Base-by-base conservation (phyloP, 1,140 invertebrate genomes). In the Euglossa dilemma region DNA sequence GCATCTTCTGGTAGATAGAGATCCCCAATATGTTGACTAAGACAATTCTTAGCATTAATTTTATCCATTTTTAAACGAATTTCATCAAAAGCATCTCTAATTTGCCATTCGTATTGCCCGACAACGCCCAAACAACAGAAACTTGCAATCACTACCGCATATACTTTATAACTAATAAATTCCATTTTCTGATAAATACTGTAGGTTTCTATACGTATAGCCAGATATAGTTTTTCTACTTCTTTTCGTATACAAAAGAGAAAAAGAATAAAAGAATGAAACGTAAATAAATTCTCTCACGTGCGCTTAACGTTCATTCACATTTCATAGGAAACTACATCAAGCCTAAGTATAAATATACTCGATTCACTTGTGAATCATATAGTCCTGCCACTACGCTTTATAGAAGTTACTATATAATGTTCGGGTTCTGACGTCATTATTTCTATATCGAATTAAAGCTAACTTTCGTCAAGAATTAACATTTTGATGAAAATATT, bases 21-120 rank as follows among this genome's bases (percentile, higher is more conserved):
- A 87, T 99, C 97, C 43, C 96, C 96, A n/a, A 97, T 93, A 90
- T 98, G 97, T 88, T 97, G 97, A 78, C 99, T 98, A 75, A 96
- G 96, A 92, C 99, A 99, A 94, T 99, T 99, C 28, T 98, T 97
- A 2, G 94, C 93, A 59, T 95, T 96, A 0, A 99, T 97, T 91
- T 96, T 96, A 84, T 98, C 97, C 93, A 98, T 96, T 93, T 96
- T 96, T 23, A 96, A 94, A 69, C 97, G 96, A 75, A 99, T 96
- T 93, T 98, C 97, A 90, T 99, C 98, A 90, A 98, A 98, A 50
- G 96, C 94, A 95, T 99, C 99, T 59, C 96, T 95, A 14, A 96
- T 92, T 93, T 98, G 97, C 98, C 98, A 98, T 90, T 98, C 97
- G 91, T 97, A 98, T 92, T 98, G 98, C 11, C 96, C 97, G 71